Base-by-base conservation (phyloP, 2,888 invertebrate species). In the Matsumyia berberina region DNA sequence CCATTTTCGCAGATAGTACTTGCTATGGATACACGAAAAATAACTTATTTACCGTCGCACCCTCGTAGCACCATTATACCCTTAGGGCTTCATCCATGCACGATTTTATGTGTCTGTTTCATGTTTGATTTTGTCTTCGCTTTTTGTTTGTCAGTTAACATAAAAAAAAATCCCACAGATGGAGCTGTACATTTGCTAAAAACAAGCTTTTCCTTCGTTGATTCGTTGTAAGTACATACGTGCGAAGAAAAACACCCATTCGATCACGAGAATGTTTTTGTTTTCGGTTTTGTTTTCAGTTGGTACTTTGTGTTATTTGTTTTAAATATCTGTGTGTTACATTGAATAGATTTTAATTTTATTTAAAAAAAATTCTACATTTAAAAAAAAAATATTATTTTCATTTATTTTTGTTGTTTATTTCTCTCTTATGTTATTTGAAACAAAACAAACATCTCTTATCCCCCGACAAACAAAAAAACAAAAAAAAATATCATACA, bases 371-470 rank as follows among this genome's bases (percentile, higher is more conserved):
- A 69, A 49, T 19, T n/a, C 46, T 12, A 35, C 8, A 55, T 31
- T 37, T 31, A 11, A 31, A 53, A 55, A 39, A 37, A 44, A 67
- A 60, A 53, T 66, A 46, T 77, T 19, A 42, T 70, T 81, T 82
- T 77, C 11, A 31, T 51, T 86, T 77, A 66, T 55, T 83, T 79
- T 78, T 46, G 17, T 74, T 74, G 29, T 57, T 72, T 74, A 53
- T 74, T 73, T 82, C 51, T 77, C 39, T 78, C 66, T 79, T 83
- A 69, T 81, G 51, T 82, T 82, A 5, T 57, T 72, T 24, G 24
- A 70, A 55, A 60, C 55, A 74, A 81, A 74, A 78, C 57, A 81
- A 74, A 78, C 57, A 67, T 57, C 42, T 67, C 53, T 66, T 62
- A 74, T 42, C 31, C 39, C 31, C 33, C 31, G 33, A 37, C 35